Evolutionary conservation across 2,797 vertebrate species (phyloP), one percentile per base, ranked within the genome.

Genomic region (Mastacembelus armatus): DNA sequence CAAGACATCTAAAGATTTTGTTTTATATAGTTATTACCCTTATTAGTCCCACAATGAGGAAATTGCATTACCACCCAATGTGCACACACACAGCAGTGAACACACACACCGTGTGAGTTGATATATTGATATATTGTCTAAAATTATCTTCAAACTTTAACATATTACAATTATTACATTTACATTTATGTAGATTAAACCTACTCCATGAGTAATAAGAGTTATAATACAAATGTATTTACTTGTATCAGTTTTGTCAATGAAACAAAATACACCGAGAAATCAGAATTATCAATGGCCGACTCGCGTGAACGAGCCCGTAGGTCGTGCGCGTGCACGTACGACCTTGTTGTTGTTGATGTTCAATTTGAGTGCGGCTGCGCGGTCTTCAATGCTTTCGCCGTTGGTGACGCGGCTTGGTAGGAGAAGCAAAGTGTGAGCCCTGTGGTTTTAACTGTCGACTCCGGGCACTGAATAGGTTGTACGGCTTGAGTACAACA

Each of bases 291-390:
- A 45, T 58, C 36, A 60, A 35, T 10, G 44, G 39, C 4, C 10
- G 47, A 3, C 12, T 43, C 26, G 5, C 50, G 80, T 77, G 85
- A 60, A 66, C 81, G 86, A 36, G 89, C 71, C 80, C 89, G 88
- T 33, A 59, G 0, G 29, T 74, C 88, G 83, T 8, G 3, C 58
- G 78, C 78, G 81, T 75, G 74, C 80, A 72, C 85, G 80, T 67
- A 80, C 84, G 89, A 87, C 88, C 89, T 92, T 91, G 91, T 93
- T 93, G 85, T 92, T 93, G 92, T 92, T 93, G 92, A 85, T 86
- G 83, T 90, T 86, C 81, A 74, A 86, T 75, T 71, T 77, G 52
- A 89, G 68, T 92, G 92, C 93, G 92, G 35, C 87, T 93, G 93
- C 92, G 93, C 91, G 83, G 22, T 74, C 38, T 78, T 59, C 60